These are phyloP conservation scores for Struthio camelus DNA, from an alignment of 2,113 vertebrate species.

Conservation along the genomic window DNA sequence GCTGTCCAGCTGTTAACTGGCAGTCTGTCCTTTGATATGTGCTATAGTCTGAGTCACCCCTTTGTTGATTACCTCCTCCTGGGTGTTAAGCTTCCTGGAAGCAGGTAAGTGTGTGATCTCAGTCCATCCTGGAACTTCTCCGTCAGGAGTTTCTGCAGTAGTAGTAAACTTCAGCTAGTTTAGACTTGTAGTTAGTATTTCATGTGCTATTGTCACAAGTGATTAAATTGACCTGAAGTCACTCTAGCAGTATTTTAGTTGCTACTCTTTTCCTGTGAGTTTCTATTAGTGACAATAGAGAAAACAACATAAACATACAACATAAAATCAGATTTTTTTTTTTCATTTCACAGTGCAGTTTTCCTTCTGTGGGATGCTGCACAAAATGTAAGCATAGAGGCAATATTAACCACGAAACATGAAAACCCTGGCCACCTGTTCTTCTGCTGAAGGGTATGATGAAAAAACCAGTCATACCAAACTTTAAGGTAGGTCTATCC, in stretches of 20 bases:
- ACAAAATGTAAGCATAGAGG: neutral
- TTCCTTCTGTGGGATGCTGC: neutral
- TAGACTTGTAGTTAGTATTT: neutral
- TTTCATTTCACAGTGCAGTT: neutral
- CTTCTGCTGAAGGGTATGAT: neutral
- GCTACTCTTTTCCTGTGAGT: neutral
- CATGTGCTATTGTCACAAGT: neutral
- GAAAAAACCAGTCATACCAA: neutral
- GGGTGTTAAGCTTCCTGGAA: neutral
- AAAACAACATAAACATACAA: neutral
- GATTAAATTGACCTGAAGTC: neutral
- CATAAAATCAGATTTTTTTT: slow-evolving; percentile 3
- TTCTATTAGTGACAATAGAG: neutral
- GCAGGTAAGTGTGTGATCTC: neutral
- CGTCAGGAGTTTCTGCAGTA: neutral
- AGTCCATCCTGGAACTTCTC: neutral
- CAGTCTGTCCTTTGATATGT: neutral
- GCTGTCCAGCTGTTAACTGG: slow-evolving; percentile 45
- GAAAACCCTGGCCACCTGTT: neutral
- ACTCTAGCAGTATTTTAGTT: neutral
- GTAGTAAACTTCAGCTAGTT: neutral
- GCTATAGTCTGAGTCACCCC: neutral
- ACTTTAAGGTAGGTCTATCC: neutral
- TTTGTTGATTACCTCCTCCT: neutral
- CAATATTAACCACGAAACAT: neutral